Evolutionary conservation across 2,797 vertebrate species (phyloP), one percentile per base, ranked within the genome.

Genomic region (Poliocrania exsul): DNA sequence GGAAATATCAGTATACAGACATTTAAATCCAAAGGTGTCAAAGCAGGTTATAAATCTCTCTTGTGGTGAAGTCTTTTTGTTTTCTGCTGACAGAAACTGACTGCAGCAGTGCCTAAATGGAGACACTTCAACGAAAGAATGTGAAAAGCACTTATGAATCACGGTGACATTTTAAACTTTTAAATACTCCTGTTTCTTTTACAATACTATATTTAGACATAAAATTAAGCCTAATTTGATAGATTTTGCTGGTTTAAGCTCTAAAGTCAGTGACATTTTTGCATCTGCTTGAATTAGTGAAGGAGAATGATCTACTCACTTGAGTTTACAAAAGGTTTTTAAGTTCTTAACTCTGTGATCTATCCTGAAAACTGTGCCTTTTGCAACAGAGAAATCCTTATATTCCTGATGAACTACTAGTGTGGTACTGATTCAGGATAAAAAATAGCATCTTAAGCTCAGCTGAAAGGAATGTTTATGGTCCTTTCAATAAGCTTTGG

Each of bases 401-500:
- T 80, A 58, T 70, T 86, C 14, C 28, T 51, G 29, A 47, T 85
- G 54, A 83, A 84, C 80, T 72, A 57, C 50, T 69, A 11, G 38
- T 74, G 23, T 64, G n/a, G 46, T 88, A 67, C 74, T 81, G 69
- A 87, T 89, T 89, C 69, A 74, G 61, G 69, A 44, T 74, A 57
- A 87, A 93, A 95, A 78, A 62, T 23, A 82, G 57, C 58, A 74
- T 85, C 54, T 87, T 80, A 89, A 91, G 26, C 60, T 90, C 47
- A 62, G 40, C 74, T 91, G 53, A 81, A 94, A 92, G 33, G 33
- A 49, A 67, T 85, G 33, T 92, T 92, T 92, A 78, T 3, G 2
- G 57, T 82, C 57, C 46, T 89, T 89, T 87, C 84, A 71, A 29
- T 87, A 82, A 91, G 88, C 81, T 92, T 87, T 85, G 91, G 75